Evolutionary conservation across 2,888 invertebrate species (phyloP).

Genomic region (Ectemnius lituratus): DNA sequence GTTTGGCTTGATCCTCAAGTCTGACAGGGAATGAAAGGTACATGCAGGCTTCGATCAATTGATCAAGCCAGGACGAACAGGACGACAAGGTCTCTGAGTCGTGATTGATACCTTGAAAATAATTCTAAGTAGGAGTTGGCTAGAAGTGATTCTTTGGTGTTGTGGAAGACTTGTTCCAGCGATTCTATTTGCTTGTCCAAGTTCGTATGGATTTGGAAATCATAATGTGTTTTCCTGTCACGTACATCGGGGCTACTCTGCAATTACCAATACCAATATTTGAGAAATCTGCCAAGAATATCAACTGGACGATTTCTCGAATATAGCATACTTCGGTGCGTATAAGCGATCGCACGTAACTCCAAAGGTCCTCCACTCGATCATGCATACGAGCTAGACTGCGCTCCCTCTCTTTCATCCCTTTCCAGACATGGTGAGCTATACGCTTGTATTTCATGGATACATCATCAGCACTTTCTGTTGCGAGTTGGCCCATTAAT

Average conservation of each 20-base stretch:
- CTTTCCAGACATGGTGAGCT: conserved; percentile 81
- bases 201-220: conserved; percentile 41
- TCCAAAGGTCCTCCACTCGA: conserved; percentile 76
- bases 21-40: conserved; percentile 62
- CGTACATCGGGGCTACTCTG: no score
- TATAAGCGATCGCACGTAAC: conserved; percentile 77
- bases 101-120: conserved; percentile 73
- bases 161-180: conserved; percentile 76
- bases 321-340: conserved; percentile 45
- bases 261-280: no score
- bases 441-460: conserved; percentile 81
- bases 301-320: neutral
- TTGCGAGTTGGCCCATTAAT: conserved; percentile 83
- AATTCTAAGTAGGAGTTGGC: conserved; percentile 77
- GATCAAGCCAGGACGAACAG: no score
- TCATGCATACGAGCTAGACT: conserved; percentile 79
- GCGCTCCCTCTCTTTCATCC: conserved; percentile 82
- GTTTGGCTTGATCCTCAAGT: conserved; percentile 79
- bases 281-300: no score
- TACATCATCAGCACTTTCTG: conserved; percentile 83
- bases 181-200: conserved; percentile 73
- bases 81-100: no score
- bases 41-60: no score
- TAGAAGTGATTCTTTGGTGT: conserved; percentile 74
- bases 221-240: no score